phyloP scores from a whole-genome alignment of 2,113 vertebrate species.

The Oreochromis niloticus region DNA sequence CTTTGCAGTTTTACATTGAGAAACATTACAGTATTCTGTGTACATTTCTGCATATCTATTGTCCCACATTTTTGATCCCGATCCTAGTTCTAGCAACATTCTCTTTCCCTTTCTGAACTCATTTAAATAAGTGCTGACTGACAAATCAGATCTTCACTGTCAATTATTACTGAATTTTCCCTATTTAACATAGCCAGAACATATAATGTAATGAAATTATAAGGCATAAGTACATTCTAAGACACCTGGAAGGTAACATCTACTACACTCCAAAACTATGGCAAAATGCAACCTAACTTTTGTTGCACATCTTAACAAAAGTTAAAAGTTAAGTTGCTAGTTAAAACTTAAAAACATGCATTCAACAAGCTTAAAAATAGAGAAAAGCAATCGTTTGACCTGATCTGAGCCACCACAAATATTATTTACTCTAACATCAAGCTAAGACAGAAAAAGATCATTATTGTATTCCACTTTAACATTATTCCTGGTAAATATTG shows the following conservation, averaged over 20 bases:
- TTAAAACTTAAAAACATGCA: not conserved
- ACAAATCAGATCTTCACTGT: not conserved
- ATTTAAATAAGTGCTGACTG: not conserved
- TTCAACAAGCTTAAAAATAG: not conserved
- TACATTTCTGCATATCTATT: not conserved
- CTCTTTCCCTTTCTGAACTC: not conserved
- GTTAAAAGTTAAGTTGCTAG: no score
- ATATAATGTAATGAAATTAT: not conserved
- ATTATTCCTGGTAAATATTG: not conserved
- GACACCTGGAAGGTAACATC: not conserved
- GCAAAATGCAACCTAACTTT: not conserved
- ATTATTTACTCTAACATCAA: not conserved
- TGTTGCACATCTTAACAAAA: not conserved
- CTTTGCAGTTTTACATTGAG: not conserved
- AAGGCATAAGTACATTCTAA: not conserved
- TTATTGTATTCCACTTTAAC: not conserved
- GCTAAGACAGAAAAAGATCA: not conserved
- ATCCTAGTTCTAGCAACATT: not conserved
- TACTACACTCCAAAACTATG: not conserved
- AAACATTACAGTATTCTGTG: not conserved
- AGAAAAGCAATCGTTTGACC: not conserved
- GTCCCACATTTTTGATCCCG: not conserved
- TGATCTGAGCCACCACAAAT: not conserved
- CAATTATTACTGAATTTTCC: not conserved
- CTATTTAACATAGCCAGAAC: not conserved